phyloP scores from a whole-genome alignment of 2,888 invertebrate genomes.

The Dicyrtomina minuta region DNA sequence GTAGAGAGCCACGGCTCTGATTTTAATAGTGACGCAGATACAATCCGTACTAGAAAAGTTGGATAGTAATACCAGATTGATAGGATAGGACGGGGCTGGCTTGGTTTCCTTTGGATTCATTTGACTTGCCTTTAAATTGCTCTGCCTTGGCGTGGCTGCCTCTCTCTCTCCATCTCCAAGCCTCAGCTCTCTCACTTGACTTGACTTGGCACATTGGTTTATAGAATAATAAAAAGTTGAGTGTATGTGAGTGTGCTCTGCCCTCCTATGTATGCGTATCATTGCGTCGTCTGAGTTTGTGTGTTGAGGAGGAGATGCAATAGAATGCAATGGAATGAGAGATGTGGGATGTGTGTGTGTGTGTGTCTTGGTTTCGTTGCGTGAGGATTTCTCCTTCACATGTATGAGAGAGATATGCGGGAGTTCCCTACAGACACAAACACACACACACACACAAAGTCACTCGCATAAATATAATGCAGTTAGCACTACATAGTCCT shows the following conservation, averaged over 20 bases:
- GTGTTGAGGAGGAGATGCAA: conserved; percentile 6
- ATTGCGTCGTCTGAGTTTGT: background rate
- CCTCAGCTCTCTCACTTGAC: too few relatives aligned
- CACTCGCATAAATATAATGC: conserved; percentile 33
- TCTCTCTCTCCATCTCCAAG: too few relatives aligned
- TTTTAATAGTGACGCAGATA: background rate
- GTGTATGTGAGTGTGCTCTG: too few relatives aligned
- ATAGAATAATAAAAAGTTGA: conserved; percentile 1
- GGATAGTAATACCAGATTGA: conserved; percentile 18
- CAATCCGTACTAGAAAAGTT: background rate
- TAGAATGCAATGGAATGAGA: background rate
- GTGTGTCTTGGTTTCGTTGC: conserved; percentile 6
- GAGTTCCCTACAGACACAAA: too few relatives aligned
- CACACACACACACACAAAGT: background rate
- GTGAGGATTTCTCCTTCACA: conserved; percentile 9
- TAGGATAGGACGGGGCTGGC: conserved; percentile 20
- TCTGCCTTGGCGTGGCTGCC: background rate
- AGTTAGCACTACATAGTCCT: conserved; percentile 20
- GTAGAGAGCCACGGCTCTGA: too few relatives aligned
- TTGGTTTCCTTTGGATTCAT: too few relatives aligned
- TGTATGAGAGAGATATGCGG: too few relatives aligned
- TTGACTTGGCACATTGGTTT: too few relatives aligned
- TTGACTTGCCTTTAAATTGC: too few relatives aligned
- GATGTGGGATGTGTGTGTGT: too few relatives aligned
- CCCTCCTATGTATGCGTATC: background rate